Evolutionary conservation across 1,140 invertebrate genomes (phyloP), one percentile per base, ranked within the genome.

Genomic region (Fopius arisanus): DNA sequence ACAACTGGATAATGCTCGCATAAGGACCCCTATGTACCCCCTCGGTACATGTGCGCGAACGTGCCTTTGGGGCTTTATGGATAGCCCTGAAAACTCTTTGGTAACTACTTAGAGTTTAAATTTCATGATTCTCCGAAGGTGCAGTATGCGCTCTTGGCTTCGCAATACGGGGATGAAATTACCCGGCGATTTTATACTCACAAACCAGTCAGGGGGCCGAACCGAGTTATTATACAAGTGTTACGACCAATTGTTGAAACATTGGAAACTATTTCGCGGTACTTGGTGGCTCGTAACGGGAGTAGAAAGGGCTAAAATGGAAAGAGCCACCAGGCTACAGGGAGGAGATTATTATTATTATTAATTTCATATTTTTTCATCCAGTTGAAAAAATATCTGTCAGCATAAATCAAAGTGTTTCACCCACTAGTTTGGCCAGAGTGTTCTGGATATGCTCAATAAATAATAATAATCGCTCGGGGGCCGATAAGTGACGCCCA

Each of bases 1-100:
- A 66, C 48, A 43, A 29, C 63, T 23, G 71, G 65, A 73, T 73
- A 73, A 73, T 67, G 51, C 65, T 29, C 63, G 43, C 59, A 72
- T 66, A 72, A 48, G 14, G 40, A 21, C 43, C 19, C 3, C 19
- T 51, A n/a, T n/a, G 16, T 48, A 10, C 43, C 43, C 3, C 3
- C 3, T 48, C 6, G 6, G 12, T 14, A 59, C 19, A 26, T 26
- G 23, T 59, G 23, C 2, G 14, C 23, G 16, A n/a, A 4, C n/a
- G 43, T 48, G 43, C n/a, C 28, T 31, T 10, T 19, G 66, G 21
- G 66, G 10, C 66, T 68, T 41, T 68, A 68, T 23, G 37, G 33
- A 68, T 68, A 40, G 37, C 31, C 40, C 67, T 48, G 43, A 48
- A 48, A 48, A 48, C 10, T 48, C 54, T 59, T 59, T 59, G 19